Base-by-base conservation (phyloP, 2,888 invertebrate species). In the Epicampocera succincta region DNA sequence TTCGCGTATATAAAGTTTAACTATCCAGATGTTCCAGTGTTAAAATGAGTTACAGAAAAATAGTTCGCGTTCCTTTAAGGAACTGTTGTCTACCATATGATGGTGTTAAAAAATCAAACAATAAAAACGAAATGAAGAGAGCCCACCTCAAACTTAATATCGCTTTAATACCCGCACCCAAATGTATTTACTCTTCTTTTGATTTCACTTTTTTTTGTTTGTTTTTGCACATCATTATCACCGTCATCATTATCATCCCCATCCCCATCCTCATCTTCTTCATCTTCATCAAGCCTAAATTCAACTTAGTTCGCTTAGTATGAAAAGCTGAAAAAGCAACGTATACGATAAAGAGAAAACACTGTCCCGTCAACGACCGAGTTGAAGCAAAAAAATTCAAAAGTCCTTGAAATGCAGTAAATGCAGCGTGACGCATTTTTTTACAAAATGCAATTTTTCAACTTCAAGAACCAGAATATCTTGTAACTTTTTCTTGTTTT, bases 381-480 rank as follows among this genome's bases (percentile, higher is more conserved):
- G 80, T 76, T 78, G 78, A 69, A 81, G 66, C 76, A 81, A 76
- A 79, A 73, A 77, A 68, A 15, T 74, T 44, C 54, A 84, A 88
- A 88, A 87, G 87, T 88, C 87, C 88, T 88, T 88, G 87, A 88
- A 86, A 86, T 86, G 86, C 85, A 86, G 73, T 85, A 85, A 85
- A 85, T 86, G 85, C 86, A 85, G 84, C 84, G 84, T 85, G 84
- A 86, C 85, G 85, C 84, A 85, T 85, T 85, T 83, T 74, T 80
- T 75, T 65, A 17, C 48, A 46, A 68, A 58, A 63, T 71, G 68
- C 61, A 72, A 58, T 65, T 56, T 66, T 61, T 72, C 60, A 73
- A 72, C 73, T 68, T 60, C 33, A 79, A 78, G 60, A 82, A 82
- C 82, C 74, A 74, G 82, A 74, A 82, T 78, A 66, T 71, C 71